Evolutionary conservation across 2,888 invertebrate species (phyloP), one percentile per base, ranked within the genome.

Genomic region (Hypomecis punctinalis): DNA sequence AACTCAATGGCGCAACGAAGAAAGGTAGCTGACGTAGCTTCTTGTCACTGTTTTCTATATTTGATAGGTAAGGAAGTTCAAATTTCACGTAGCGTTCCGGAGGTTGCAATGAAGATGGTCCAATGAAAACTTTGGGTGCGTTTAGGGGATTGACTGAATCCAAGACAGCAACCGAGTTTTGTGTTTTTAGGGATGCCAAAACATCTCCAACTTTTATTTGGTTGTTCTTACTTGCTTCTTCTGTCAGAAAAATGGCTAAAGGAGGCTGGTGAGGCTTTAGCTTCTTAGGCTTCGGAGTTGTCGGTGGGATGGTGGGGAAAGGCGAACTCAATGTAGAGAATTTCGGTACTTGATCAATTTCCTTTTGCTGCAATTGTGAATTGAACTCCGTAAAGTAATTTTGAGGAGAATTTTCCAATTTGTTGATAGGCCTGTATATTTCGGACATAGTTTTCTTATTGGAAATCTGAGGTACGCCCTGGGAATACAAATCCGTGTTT

Each of bases 1-100:
- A 97, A 77, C 96, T 97, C 35, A 97, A 85, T 0, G 97, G 97
- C 0, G 97, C 97, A 6, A 97, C 97, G 76, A 97, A 97, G 86
- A 97, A 97, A 0, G 97, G 96, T 0, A 97, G 83, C 71, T 96
- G 95, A 59, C 95, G 95, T 0, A 97, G 93, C 84, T 96, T 96
- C 61, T 95, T 94, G 75, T 96, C 96, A 8, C 95, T 94, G 61
- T 96, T 93, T 71, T 96, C 96, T 46, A 96, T 91, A 23, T 95
- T 95, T 0, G 97, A 97, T 23, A 97, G 87, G 76, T 97, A 97
- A 0, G 97, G 97, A 33, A 97, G 87, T 66, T 97, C 97, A 77
- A 97, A 97, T 86, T 97, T 97, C 0, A 95, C 94, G 74, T 96
- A 97, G 49, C 95, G 96, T 23, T 94, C 92, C 2, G 97, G 96